Evolutionary conservation across 2,797 vertebrate genomes (phyloP).

Genomic region (Rhinogobio ventralis): DNA sequence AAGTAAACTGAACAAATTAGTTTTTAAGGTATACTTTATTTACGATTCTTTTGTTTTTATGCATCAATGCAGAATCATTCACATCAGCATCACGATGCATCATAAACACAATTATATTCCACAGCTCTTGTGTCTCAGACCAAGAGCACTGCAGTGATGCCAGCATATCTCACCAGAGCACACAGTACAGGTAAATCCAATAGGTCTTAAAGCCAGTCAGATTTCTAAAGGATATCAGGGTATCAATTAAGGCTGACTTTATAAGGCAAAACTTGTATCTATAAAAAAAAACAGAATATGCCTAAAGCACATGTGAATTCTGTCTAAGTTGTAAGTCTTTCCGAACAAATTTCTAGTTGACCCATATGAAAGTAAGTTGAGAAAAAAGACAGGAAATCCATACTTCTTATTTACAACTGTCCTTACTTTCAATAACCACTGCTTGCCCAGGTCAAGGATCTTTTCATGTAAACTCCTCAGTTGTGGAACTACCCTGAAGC

Average conservation of each 20-base stretch:
- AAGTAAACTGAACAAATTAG: too few species aligned
- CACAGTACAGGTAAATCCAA: not conserved
- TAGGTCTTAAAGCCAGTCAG: not conserved
- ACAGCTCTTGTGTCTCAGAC: not conserved
- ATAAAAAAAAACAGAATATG: not conserved
- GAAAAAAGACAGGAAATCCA: not conserved
- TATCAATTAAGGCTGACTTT: not conserved
- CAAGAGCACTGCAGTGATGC: not conserved
- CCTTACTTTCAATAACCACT: not conserved
- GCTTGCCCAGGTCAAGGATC: constrained; percentile 7
- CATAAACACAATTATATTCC: not conserved
- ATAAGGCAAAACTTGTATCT: not conserved
- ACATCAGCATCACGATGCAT: too few species aligned
- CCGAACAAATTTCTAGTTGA: not conserved
- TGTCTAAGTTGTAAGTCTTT: not conserved
- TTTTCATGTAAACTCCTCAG: not conserved
- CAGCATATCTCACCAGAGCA: not conserved
- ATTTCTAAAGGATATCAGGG: not conserved
- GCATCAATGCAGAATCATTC: not conserved
- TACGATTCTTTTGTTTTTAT: too few species aligned
- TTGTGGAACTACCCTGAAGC: not conserved
- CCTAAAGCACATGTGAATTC: not conserved
- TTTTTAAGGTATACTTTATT: too few species aligned
- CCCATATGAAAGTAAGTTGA: not conserved
- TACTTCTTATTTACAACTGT: not conserved